Percentiles rank a stretch among this genome's conserved stretches.
These are phyloP conservation scores for Syrphus vitripennis DNA, from an alignment of 2,888 invertebrate genomes.

Conservation along the genomic window DNA sequence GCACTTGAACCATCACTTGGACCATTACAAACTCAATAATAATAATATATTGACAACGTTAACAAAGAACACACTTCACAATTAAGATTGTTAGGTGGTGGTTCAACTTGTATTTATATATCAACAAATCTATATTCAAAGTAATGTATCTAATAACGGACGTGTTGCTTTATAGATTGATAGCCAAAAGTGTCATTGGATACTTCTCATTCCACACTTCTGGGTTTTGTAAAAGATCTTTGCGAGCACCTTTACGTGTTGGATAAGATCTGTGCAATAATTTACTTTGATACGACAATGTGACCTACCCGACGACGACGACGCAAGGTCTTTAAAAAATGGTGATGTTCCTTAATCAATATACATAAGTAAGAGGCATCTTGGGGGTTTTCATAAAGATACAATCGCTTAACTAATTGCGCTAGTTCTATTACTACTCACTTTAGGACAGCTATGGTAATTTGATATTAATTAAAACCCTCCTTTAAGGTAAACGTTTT, in stretches of 20 bases:
- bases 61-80: background rate
- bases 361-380: background rate
- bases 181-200: conserved; percentile 46
- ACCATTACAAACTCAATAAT: background rate
- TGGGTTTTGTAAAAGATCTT: background rate
- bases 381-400: background rate
- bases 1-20: background rate
- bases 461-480: conserved; percentile 1
- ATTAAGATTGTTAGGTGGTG: background rate
- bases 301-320: background rate
- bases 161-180: conserved; percentile 36
- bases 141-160: conserved; percentile 26
- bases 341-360: background rate
- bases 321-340: background rate
- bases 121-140: background rate
- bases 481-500: background rate
- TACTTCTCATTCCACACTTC: conserved; percentile 27
- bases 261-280: conserved; percentile 31
- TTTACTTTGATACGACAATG: background rate
- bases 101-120: conserved; percentile 35
- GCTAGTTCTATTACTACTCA: background rate
- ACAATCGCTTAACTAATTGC: conserved; percentile 8
- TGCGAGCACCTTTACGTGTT: conserved; percentile 29
- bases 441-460: conserved; percentile 1
- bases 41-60: background rate